These are phyloP conservation scores for Anableps anableps DNA, from an alignment of 2,797 vertebrate genomes.

Conservation along the genomic window DNA sequence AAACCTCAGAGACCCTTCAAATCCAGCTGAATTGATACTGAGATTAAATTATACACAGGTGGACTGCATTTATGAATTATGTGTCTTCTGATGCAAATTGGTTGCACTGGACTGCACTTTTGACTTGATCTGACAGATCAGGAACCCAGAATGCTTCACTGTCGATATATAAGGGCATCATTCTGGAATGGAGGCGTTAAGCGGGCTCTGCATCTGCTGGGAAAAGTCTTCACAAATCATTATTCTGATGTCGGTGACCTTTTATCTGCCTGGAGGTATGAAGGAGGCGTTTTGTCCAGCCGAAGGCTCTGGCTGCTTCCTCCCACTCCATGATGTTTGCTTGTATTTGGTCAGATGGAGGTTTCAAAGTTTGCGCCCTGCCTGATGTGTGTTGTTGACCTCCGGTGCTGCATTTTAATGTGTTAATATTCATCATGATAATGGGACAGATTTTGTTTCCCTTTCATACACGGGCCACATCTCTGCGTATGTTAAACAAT, in stretches of 20 bases:
- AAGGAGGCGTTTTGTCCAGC: constrained; percentile 11
- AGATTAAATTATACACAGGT: too few relatives aligned
- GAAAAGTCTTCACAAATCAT: constrained; percentile 17
- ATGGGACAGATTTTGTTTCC: constrained; percentile 54
- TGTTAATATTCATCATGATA: constrained; percentile 62
- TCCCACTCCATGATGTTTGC: neutral
- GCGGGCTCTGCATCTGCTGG: neutral
- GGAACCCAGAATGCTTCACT: neutral
- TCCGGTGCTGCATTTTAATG: constrained; percentile 25
- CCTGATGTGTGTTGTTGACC: constrained; percentile 31
- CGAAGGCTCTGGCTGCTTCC: neutral
- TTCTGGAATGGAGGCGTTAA: neutral
- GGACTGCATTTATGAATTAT: too few relatives aligned
- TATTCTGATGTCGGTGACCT: constrained; percentile 45
- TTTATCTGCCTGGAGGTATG: constrained; percentile 21
- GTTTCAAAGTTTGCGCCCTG: constrained; percentile 5
- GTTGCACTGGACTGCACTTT: too few relatives aligned
- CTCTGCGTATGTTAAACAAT: constrained; percentile 47
- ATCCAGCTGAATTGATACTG: neutral
- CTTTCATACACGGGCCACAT: constrained; percentile 37
- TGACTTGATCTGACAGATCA: neutral
- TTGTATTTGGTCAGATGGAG: neutral
- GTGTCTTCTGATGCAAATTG: too few relatives aligned
- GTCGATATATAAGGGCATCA: neutral
- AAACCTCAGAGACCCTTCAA: neutral